Evolutionary conservation across 1,140 invertebrate species (phyloP), one percentile per base, ranked within the genome.

Genomic region (Diachasma alloeum): DNA sequence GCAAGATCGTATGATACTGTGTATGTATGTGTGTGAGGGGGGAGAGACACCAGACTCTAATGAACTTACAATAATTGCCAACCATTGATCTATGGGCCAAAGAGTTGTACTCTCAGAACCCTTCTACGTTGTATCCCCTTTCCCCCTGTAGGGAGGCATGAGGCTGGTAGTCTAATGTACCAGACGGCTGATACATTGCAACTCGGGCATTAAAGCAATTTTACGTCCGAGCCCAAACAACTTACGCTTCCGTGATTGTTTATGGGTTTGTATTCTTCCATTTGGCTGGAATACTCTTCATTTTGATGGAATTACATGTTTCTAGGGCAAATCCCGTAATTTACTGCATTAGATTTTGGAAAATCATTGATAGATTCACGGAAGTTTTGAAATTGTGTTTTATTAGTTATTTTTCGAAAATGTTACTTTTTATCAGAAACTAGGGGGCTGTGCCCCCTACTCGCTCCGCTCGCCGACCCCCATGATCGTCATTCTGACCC

Each of bases 11-110:
- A 13, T 56, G 19, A 56, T 9, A 19, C 9, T 56, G n/a, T 56
- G n/a, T 19, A 10, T 19, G 48, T 22, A 24, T n/a, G 56, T 24
- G 37, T 31, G 42, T 72, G 72, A 70, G 75, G 63, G 70, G 71
- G 76, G 6, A 71, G 76, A 70, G 19, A 76, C 77, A 72, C 73
- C 69, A 79, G 81, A 83, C 80, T 88, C 85, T 88, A 89, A 88
- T 88, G 87, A 89, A 87, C 87, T 89, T 89, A 88, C 88, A 87
- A 89, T 90, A 89, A 90, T 90, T 88, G 84, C 87, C 85, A 89
- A 82, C 87, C 86, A 89, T 89, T 88, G 87, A 89, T 89, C 87
- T 87, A 88, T 89, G 86, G 84, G 79, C 84, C 82, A 83, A 86
- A 86, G 84, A 87, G 85, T 85, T 85, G 81, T 82, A 81, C 82